Conservation (phyloP, 2,113 vertebrate species). For the Sakesphorus luctuosus region DNA sequence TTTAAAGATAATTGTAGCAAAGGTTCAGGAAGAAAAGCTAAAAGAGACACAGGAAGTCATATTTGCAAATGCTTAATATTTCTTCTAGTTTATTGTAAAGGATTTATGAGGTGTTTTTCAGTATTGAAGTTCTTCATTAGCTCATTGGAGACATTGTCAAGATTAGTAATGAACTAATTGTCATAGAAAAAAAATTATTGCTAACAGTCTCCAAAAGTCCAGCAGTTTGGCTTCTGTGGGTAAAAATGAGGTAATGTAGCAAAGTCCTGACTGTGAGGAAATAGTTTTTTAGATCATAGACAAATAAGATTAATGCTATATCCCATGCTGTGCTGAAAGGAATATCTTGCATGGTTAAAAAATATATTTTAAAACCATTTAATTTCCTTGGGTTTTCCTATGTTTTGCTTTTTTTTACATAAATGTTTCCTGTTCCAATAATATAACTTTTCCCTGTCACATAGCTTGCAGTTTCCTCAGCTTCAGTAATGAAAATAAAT, state of each 20-base stretch:
- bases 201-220: not conserved
- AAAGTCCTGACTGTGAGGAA: not conserved
- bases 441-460: not conserved
- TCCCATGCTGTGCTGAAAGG: not conserved
- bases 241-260: constrained; percentile 46
- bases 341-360: not conserved
- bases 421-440: not conserved
- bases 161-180: constrained; percentile 26
- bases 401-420: not conserved
- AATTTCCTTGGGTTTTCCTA: not conserved
- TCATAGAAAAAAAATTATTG: not conserved
- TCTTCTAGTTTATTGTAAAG: not conserved
- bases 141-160: constrained; percentile 1
- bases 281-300: not conserved
- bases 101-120: constrained; percentile 12
- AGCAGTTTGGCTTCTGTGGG: constrained; percentile 31
- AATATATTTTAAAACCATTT: not conserved
- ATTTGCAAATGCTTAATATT: not conserved
- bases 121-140: constrained; percentile 10
- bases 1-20: constrained; percentile 20
- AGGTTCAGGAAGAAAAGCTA: not conserved
- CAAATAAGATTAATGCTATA: constrained; percentile 24
- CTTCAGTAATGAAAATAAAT: constrained; percentile 16
- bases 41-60: not conserved
- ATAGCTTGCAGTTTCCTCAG: not conserved